Conservation (phyloP, 1,140 invertebrate species). For the Lepidurus couesii region DNA sequence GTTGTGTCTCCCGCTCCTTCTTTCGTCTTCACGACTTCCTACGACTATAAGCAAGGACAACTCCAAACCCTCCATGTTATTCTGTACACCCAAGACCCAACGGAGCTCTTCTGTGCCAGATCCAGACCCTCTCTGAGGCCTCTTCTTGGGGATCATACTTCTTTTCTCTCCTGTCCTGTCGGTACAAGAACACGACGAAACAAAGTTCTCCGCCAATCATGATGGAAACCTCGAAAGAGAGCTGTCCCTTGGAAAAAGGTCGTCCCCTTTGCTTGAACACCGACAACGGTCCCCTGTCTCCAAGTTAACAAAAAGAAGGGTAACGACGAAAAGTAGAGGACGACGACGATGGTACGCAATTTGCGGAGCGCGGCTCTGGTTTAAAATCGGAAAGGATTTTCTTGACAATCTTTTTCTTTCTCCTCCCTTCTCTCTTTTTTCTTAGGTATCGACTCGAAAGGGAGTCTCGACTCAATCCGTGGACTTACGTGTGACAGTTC, state of each 20-base stretch:
- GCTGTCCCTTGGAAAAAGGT: no score
- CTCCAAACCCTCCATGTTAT: background rate
- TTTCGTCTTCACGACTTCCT: background rate
- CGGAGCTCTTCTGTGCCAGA: background rate
- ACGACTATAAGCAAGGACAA: background rate
- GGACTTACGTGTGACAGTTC: slow-evolving; percentile 28
- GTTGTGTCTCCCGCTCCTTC: background rate
- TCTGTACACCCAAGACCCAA: background rate
- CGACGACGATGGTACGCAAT: no score
- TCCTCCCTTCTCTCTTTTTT: background rate
- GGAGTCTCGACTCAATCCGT: slow-evolving; percentile 30
- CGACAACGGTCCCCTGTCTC: no score
- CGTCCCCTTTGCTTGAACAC: no score
- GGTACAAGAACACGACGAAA: background rate
- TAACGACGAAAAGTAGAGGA: no score
- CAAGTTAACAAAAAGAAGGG: no score
- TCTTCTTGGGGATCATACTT: no score
- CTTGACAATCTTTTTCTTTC: background rate
- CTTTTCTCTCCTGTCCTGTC: no score
- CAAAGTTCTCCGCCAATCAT: background rate
- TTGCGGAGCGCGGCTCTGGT: background rate
- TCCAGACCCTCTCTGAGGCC: background rate
- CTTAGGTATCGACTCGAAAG: slow-evolving; percentile 23
- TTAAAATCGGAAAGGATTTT: background rate
- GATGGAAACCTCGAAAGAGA: no score